Conservation (phyloP, 2,888 invertebrate genomes). For the Euzetes globulus region DNA sequence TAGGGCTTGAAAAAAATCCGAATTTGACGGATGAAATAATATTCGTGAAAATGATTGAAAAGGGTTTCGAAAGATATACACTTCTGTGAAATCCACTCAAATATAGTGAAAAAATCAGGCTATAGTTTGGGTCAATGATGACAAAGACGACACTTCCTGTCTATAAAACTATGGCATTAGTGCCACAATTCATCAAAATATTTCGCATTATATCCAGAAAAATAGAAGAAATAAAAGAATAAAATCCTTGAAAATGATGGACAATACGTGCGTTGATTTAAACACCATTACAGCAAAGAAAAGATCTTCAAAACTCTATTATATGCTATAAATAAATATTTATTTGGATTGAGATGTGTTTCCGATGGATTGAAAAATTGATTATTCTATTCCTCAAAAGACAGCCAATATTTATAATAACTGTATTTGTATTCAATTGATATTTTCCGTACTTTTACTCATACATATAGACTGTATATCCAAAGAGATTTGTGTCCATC, state of each 20-base stretch:
- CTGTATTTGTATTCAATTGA: background rate
- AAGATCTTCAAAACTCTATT: background rate
- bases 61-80: background rate
- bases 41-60: background rate
- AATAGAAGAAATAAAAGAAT: background rate
- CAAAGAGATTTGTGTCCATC: background rate
- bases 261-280: conserved; percentile 19
- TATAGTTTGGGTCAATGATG: background rate
- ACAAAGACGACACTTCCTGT: conserved; percentile 10
- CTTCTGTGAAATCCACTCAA: background rate
- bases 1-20: no score
- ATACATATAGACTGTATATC: no score
- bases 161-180: conserved; percentile 15
- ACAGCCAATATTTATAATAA: background rate
- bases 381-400: background rate
- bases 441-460: background rate
- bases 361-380: conserved; percentile 8
- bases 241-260: background rate
- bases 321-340: background rate
- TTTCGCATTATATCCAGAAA: background rate
- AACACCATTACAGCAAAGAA: background rate
- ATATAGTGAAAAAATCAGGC: background rate
- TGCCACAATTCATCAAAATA: conserved; percentile 12
- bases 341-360: background rate
- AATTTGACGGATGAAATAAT: background rate